These are phyloP conservation scores for Sturnira hondurensis DNA, from an alignment of 2,113 vertebrate species.

Conservation along the genomic window DNA sequence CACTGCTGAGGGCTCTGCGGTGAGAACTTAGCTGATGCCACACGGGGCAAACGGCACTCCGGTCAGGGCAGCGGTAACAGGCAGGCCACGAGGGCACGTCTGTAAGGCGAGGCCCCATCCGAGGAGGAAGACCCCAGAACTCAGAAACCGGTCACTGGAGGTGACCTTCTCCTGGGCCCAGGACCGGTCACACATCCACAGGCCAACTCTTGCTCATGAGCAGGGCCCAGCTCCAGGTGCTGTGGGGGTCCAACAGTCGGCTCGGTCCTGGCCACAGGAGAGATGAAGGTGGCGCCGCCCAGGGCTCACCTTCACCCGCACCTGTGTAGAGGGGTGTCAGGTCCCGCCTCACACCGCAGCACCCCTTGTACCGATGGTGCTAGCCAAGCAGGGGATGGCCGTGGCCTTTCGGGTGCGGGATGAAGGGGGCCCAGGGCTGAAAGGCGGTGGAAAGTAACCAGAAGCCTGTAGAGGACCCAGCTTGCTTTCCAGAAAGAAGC, in stretches of 20 bases:
- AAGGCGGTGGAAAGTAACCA: neutral
- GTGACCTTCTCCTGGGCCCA: neutral
- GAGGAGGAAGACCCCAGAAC: neutral
- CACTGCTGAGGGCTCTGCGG: neutral
- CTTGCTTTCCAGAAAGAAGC: neutral
- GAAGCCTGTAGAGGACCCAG: neutral
- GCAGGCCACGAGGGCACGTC: neutral
- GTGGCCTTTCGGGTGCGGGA: neutral
- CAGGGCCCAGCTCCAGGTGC: neutral
- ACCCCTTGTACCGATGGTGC: no score
- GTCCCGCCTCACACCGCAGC: neutral
- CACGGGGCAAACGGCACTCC: neutral
- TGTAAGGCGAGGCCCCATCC: neutral
- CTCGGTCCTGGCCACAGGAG: accelerated
- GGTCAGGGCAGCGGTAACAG: neutral
- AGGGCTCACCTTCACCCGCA: neutral
- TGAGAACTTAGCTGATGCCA: neutral
- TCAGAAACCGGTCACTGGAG: neutral
- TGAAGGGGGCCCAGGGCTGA: neutral
- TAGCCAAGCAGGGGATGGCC: neutral
- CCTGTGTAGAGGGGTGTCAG: neutral
- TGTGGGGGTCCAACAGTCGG: neutral
- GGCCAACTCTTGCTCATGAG: neutral
- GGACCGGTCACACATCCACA: accelerated
- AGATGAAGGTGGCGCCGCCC: neutral